Evolutionary conservation across 2,113 vertebrate genomes (phyloP), one percentile per base, ranked within the genome.

Genomic region (Emberiza fucata): DNA sequence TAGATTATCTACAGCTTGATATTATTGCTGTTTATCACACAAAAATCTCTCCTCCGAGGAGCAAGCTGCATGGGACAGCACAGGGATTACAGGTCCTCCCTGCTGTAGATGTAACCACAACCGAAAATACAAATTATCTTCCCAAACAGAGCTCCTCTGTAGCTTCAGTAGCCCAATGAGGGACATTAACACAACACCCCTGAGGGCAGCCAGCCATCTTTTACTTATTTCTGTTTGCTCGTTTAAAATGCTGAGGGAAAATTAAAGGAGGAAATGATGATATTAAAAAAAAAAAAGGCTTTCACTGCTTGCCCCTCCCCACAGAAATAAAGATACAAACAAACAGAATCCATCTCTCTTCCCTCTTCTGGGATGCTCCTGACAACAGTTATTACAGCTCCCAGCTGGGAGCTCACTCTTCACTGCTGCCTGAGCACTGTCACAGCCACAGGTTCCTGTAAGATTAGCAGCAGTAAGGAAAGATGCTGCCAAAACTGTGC

Each of bases 51-150:
- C 51, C 91, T 95, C 78, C 72, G 57, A 95, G 59, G 75, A 94
- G 68, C 39, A 71, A 85, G 60, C 63, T 79, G 37, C 50, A 42
- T 64, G 50, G 92, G 75, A 79, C 72, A 90, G 78, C 64, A 59
- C 24, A 51, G 72, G 39, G 82, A 75, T 1, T 90, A 60, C 0
- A 85, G 78, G 87, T 80, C 66, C 59, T 88, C 57, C 13, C 23
- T 70, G 80, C 57, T 87, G 25, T 35, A 91, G 80, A 85, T 69
- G 48, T 77, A 95, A 79, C 80, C 81, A 82, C 73, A 76, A 94
- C 14, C 84, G 82, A 90, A 96, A 97, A 92, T 51, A 86, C 75
- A 86, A 82, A 86, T 95, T 96, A 94, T 73, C 57, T 83, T 94
- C 81, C 88, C 81, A 88, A 91, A 83, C 68, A 93, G 86, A 92